phyloP scores from a whole-genome alignment of 2,888 invertebrate genomes.

The Stictocephala bisonia region DNA sequence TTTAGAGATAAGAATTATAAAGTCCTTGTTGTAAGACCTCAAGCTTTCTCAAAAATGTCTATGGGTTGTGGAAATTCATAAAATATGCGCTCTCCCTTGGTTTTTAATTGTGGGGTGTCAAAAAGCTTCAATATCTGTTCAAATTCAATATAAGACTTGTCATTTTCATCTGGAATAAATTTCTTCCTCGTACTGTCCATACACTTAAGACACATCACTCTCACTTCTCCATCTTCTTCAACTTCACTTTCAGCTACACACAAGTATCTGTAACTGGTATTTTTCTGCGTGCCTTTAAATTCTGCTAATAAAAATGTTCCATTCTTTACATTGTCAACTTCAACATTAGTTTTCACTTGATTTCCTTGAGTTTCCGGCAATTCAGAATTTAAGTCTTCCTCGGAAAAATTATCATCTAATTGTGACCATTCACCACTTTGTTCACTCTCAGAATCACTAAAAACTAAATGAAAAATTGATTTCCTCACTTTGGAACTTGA shows the following conservation, averaged over 20 bases:
- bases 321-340: not conserved
- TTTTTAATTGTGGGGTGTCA: not conserved
- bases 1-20: too few species aligned
- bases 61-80: constrained; percentile 11
- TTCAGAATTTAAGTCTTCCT: too few species aligned
- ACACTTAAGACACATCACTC: constrained; percentile 6
- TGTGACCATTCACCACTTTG: too few species aligned
- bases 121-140: not conserved
- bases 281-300: not conserved
- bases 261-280: not conserved
- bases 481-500: too few species aligned
- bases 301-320: not conserved
- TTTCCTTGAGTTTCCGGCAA: not conserved
- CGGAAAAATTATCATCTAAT: too few species aligned
- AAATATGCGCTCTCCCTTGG: not conserved
- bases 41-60: constrained; percentile 16
- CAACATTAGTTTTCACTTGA: not conserved
- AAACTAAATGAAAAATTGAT: too few species aligned
- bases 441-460: too few species aligned
- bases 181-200: constrained; percentile 19
- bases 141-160: constrained; percentile 7
- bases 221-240: not conserved
- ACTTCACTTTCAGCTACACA: not conserved
- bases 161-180: constrained; percentile 18
- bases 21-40: too few species aligned